Evolutionary conservation across 2,888 invertebrate genomes (phyloP), one percentile per base, ranked within the genome.

Genomic region (Cerastoderma edule): DNA sequence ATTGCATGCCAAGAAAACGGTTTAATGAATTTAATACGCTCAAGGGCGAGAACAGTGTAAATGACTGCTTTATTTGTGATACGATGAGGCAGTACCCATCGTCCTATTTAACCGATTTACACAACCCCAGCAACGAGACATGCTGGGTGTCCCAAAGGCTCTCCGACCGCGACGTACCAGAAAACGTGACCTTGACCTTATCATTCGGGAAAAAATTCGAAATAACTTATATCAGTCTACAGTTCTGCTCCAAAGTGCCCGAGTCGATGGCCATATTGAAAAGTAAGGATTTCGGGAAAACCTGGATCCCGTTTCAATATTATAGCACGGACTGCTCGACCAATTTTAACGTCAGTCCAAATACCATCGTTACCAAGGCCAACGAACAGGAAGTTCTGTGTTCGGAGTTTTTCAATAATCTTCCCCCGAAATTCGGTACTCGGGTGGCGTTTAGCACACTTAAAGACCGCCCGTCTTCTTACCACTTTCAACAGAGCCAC

Each of bases 311-410:
- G 19, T 98, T 99, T 93, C 99, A 99, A 94, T 99, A 97, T 93
- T 99, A 98, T 93, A 98, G 98, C 83, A 96, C 96, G 83, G 96
- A 98, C 91, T 99, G 99, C 92, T 95, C 96, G 57, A 95, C 96
- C 75, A 96, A 98, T 73, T 99, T 98, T 93, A 97, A 96, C 0
- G 94, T 97, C 57, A 96, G 96, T 0, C 97, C 97, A 89, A 95
- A 96, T 71, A 97, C 96, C 0, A 95, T 96, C 0, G 97, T 99
- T 75, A 97, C 97, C 13, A 96, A 97, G 88, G 96, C 97, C 60
- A 99, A 99, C 93, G 99, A 99, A 92, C 99, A 99, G 93, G 99
- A 99, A 92, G 98, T 99, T 0, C 94, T 98, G 33, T 99, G 99
- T 93, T 97, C 97, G 0, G 98, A 99, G 91, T 96, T 92, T 27